phyloP scores from a whole-genome alignment of 2,888 invertebrate genomes.

The Antitype chi region DNA sequence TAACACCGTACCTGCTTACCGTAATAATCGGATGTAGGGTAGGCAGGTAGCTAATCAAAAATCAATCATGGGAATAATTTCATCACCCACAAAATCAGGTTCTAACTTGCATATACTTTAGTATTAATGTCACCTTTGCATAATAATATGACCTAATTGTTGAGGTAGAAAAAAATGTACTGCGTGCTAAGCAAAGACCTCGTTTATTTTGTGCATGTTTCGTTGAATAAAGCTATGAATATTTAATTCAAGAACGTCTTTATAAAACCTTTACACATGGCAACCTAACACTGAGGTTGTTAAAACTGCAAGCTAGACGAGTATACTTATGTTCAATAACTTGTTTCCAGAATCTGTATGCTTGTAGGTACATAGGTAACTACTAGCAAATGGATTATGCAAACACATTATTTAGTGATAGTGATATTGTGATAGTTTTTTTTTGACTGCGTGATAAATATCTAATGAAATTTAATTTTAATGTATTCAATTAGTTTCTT shows the following conservation, averaged over 20 bases:
- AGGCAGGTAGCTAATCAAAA: too few relatives aligned
- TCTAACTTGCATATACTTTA: neutral
- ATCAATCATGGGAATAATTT: too few relatives aligned
- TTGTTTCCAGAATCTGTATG: too few relatives aligned
- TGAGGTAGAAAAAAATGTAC: conserved; percentile 13
- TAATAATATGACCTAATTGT: conserved; percentile 45
- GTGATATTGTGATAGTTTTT: too few relatives aligned
- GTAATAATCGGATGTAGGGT: too few relatives aligned
- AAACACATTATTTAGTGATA: neutral
- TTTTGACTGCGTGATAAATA: too few relatives aligned
- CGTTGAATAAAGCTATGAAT: conserved; percentile 46
- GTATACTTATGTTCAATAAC: neutral
- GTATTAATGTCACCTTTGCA: conserved; percentile 26
- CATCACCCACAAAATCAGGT: too few relatives aligned
- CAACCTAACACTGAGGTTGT: neutral
- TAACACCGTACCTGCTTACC: too few relatives aligned
- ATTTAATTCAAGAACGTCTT: conserved; percentile 45
- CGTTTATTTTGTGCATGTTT: conserved; percentile 50
- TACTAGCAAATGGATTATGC: neutral
- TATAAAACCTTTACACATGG: conserved; percentile 13
- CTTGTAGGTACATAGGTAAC: neutral
- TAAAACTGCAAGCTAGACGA: neutral
- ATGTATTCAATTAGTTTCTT: too few relatives aligned
- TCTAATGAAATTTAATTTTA: too few relatives aligned
- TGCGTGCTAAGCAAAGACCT: conserved; percentile 43